These are phyloP conservation scores for Troides aeacus DNA, from an alignment of 2,888 invertebrate genomes.

Conservation along the genomic window DNA sequence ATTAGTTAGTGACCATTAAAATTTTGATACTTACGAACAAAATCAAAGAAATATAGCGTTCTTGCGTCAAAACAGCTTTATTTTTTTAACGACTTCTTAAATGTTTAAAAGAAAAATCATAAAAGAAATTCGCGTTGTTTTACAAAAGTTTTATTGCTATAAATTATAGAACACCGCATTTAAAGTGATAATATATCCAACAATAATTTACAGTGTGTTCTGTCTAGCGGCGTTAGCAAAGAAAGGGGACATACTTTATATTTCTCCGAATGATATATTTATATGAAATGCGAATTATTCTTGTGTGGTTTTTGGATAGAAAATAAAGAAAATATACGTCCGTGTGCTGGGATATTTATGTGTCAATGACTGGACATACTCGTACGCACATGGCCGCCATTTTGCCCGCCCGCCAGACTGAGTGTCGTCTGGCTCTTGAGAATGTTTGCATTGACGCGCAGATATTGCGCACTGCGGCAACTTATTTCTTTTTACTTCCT, in stretches of 20 bases:
- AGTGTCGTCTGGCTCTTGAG: conserved; percentile 68
- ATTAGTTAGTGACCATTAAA: no score
- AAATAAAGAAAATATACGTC: neutral
- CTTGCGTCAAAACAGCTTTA: neutral
- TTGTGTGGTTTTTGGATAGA: conserved; percentile 7
- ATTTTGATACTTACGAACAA: neutral
- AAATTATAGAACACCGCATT: neutral
- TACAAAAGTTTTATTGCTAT: neutral
- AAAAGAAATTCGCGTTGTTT: neutral
- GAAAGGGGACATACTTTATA: neutral
- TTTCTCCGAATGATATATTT: conserved; percentile 1
- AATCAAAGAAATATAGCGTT: neutral
- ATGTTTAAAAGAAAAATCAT: neutral
- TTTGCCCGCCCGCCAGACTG: conserved; percentile 54
- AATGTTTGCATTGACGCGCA: conserved; percentile 34
- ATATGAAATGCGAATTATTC: neutral
- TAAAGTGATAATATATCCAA: neutral
- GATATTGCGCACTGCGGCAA: conserved; percentile 1
- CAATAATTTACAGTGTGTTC: neutral
- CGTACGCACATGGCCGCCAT: conserved; percentile 41
- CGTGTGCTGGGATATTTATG: conserved; percentile 14
- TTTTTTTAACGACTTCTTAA: neutral
- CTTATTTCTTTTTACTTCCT: no score
- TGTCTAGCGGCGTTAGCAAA: neutral
- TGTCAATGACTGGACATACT: conserved; percentile 19